Evolutionary conservation across 1,140 invertebrate species (phyloP).

Genomic region (Kradibia gibbosae): DNA sequence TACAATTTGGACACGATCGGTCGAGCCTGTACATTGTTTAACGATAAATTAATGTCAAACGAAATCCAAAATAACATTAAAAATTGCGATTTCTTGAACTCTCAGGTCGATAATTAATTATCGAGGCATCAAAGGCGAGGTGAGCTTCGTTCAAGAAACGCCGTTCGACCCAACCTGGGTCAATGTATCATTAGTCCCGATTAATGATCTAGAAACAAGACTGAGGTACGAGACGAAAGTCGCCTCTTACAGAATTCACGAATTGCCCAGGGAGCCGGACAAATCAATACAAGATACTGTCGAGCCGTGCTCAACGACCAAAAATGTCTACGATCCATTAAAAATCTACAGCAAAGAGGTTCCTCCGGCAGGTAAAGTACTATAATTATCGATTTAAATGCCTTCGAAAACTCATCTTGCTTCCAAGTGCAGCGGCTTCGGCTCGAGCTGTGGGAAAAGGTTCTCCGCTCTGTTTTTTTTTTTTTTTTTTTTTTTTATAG

Average conservation of each 20-base stretch:
- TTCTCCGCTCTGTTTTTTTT: too few species aligned
- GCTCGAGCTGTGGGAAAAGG: too few species aligned
- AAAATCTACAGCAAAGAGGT: constrained; percentile 73
- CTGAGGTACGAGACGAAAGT: constrained; percentile 77
- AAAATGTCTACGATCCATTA: constrained; percentile 80
- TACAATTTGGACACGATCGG: too few species aligned
- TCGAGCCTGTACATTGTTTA: too few species aligned
- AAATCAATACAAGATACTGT: constrained; percentile 68
- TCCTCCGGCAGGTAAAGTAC: constrained; percentile 80
- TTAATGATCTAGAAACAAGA: constrained; percentile 77
- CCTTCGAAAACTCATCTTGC: too few species aligned
- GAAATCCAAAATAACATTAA: too few species aligned
- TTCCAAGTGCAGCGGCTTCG: too few species aligned
- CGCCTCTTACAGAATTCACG: constrained; percentile 79
- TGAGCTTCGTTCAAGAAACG: constrained; percentile 86
- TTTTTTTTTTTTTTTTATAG: too few species aligned
- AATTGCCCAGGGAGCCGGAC: constrained; percentile 77
- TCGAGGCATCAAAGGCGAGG: constrained; percentile 85
- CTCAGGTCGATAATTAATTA: constrained; percentile 82
- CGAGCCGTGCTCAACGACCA: constrained; percentile 78
- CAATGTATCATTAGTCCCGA: constrained; percentile 80
- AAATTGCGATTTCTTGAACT: constrained; percentile 42
- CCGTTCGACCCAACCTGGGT: constrained; percentile 89
- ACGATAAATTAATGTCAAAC: too few species aligned
- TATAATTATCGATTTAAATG: too few species aligned